These are phyloP conservation scores for Cephalopholis sonnerati DNA, from an alignment of 2,113 vertebrate genomes.

Conservation along the genomic window DNA sequence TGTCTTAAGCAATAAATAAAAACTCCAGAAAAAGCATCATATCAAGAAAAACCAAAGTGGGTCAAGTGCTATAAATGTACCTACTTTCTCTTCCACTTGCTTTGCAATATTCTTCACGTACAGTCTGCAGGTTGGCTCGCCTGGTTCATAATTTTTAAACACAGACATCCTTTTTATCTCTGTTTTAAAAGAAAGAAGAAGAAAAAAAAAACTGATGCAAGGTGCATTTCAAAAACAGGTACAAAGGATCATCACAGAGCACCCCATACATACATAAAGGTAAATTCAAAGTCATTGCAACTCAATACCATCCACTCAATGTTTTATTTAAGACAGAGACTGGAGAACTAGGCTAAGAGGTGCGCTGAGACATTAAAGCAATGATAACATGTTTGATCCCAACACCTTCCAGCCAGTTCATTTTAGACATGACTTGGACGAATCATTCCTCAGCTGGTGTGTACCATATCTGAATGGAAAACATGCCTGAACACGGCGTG, in stretches of 20 bases:
- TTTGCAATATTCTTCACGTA: slow-evolving; percentile 98
- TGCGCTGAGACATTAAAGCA: slow-evolving; percentile 15
- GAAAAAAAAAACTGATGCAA: slow-evolving; percentile 11
- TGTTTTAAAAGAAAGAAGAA: slow-evolving; percentile 75
- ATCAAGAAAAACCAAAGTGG: slow-evolving; percentile 24
- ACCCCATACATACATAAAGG: slow-evolving; percentile 18
- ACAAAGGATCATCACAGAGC: slow-evolving; percentile 47
- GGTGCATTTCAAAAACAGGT: slow-evolving; percentile 49
- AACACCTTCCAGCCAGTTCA: background rate
- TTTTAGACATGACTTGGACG: background rate
- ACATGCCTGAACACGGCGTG: background rate
- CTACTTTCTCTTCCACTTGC: slow-evolving; percentile 96
- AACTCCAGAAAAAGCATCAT: background rate
- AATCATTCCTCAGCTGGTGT: background rate
- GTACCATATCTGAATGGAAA: background rate
- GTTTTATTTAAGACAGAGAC: slow-evolving; percentile 28
- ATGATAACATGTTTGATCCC: slow-evolving; percentile 16
- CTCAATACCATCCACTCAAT: slow-evolving; percentile 16
- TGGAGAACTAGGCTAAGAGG: background rate
- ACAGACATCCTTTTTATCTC: slow-evolving; percentile 96
- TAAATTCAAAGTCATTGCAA: slow-evolving; percentile 42
- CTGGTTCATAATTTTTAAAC: slow-evolving; percentile 96
- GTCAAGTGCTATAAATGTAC: slow-evolving; percentile 45
- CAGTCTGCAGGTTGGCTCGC: slow-evolving; percentile 96
- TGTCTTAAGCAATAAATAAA: slow-evolving; percentile 11